These are phyloP conservation scores for Anagrus nilaparvatae DNA, from an alignment of 1,140 invertebrate species.

Conservation along the genomic window DNA sequence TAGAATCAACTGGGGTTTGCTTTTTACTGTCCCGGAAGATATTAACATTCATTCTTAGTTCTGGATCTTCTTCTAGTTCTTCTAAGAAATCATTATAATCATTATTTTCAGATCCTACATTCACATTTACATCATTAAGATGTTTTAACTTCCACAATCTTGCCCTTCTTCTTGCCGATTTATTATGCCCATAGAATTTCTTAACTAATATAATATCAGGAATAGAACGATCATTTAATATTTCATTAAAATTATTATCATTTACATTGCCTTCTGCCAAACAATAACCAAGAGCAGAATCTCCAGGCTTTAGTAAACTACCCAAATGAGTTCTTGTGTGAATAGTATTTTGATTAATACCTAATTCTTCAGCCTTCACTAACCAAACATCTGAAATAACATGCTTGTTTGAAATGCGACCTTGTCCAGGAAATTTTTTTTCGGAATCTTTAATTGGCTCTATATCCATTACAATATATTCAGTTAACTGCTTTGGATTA, in stretches of 20 bases:
- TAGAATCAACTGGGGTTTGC: conserved; percentile 51
- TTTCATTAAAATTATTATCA: conserved; percentile 78
- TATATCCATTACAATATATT: conserved; percentile 94
- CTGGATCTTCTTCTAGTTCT: conserved; percentile 92
- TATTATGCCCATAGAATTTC: conserved; percentile 74
- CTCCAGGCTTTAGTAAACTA: conserved; percentile 85
- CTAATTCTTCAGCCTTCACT: conserved; percentile 79
- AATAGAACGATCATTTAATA: conserved; percentile 57
- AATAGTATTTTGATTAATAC: conserved; percentile 69
- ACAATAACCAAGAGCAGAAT: conserved; percentile 88
- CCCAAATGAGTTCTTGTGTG: conserved; percentile 90
- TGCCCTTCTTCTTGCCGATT: conserved; percentile 53
- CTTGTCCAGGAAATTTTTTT: conserved; percentile 74
- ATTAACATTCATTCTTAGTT: conserved; percentile 82
- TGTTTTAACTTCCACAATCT: conserved; percentile 92
- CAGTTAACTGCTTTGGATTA: conserved; percentile 80
- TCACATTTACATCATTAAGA: conserved; percentile 59
- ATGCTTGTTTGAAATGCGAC: conserved; percentile 76
- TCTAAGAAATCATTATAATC: conserved; percentile 95
- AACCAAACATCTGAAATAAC: conserved; percentile 90
- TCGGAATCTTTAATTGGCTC: conserved; percentile 74
- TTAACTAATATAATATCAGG: conserved; percentile 92
- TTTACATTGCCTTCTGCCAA: conserved; percentile 84
- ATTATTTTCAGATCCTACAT: conserved; percentile 56
- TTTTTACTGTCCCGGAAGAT: conserved; percentile 76